Evolutionary conservation across 1,140 invertebrate genomes (phyloP).

Genomic region (Nasonia longicornis): DNA sequence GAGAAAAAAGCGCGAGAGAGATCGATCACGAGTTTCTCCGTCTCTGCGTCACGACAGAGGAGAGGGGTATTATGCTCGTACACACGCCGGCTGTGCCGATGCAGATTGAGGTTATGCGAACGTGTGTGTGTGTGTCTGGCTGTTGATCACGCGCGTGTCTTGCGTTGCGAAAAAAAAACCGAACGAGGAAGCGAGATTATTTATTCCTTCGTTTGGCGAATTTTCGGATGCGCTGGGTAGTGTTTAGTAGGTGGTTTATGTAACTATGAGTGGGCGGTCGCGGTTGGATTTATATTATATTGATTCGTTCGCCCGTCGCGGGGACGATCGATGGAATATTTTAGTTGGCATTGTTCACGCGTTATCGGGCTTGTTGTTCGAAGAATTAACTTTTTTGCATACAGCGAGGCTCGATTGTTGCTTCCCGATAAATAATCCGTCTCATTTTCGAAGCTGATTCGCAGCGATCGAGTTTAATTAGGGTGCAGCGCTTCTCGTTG

Average conservation of each 20-base stretch:
- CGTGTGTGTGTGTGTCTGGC: no score
- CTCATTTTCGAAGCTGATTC: not conserved
- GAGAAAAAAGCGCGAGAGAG: no score
- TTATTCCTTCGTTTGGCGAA: not conserved
- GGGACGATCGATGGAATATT: not conserved
- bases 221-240: not conserved
- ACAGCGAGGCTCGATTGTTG: not conserved
- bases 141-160: not conserved
- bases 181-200: not conserved
- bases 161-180: not conserved
- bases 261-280: not conserved
- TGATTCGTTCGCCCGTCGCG: not conserved
- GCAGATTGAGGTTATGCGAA: not conserved
- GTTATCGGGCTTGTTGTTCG: not conserved
- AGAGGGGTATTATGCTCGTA: no score
- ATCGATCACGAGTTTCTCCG: not conserved
- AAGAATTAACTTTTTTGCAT: not conserved
- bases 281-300: not conserved
- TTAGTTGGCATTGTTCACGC: not conserved
- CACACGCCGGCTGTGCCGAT: not conserved
- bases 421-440: not conserved
- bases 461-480: slow-evolving; percentile 20
- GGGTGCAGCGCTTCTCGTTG: not conserved
- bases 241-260: not conserved
- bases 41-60: no score